Evolutionary conservation across 1,140 invertebrate species (phyloP), one percentile per base, ranked within the genome.

Genomic region (Drosophila quadrilineata): DNA sequence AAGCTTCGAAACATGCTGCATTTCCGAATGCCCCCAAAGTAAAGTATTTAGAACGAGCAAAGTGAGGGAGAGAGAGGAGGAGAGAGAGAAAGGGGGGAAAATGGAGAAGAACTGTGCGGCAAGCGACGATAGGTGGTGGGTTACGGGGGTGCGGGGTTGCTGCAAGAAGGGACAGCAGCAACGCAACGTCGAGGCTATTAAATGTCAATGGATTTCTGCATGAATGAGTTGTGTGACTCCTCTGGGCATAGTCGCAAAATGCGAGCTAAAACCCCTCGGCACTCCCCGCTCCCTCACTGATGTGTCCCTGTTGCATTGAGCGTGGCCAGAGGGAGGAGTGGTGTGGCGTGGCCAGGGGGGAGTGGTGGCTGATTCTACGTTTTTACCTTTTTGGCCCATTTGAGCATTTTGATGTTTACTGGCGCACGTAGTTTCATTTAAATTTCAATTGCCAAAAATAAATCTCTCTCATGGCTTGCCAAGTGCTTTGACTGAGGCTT

Each of bases 161-260:
- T n/a, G n/a, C n/a, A n/a, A n/a, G n/a, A n/a, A n/a, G n/a, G n/a
- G n/a, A n/a, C n/a, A n/a, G n/a, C n/a, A n/a, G n/a, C n/a, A n/a
- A n/a, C n/a, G n/a, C n/a, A n/a, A n/a, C n/a, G 41, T 26, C 43
- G 60, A 57, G 67, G 74, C 84, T 87, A 87, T 87, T 87, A 87
- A 87, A 84, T 87, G 84, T 87, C 84, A 87, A 87, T 87, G 84
- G 84, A 87, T 71, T 87, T 87, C 71, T 75, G 84, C 84, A 77
- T 87, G 76, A 87, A 85, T 85, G 79, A 85, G 80, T 71, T 82
- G 79, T 82, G 77, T 38, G 59, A 62, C 58, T 73, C 75, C 52
- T 71, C 53, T 29, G 67, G 71, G 69, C 66, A 72, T 75, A 41
- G 24, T 33, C 48, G n/a, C 29, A 9, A 3, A 17, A 6, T 36